Conservation (phyloP, 2,113 vertebrate genomes). For the Mastomys coucha region DNA sequence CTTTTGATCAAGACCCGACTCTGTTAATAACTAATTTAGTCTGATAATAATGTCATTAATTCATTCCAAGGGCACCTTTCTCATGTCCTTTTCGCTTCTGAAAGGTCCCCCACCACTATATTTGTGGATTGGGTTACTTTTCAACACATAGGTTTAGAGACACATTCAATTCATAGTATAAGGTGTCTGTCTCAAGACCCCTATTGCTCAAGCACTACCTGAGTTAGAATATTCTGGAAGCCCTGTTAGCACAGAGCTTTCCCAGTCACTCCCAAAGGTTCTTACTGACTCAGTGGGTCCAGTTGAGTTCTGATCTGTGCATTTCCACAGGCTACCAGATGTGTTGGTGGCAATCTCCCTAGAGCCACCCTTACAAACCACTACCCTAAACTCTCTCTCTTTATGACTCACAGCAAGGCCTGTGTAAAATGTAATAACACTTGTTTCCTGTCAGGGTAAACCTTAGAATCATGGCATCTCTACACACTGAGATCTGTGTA, state of each 20-base stretch:
- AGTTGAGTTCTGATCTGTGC: not conserved
- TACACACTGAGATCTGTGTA: not conserved
- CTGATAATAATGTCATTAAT: not conserved
- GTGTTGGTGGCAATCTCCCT: no score
- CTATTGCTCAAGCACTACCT: not conserved
- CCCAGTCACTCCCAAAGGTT: not conserved
- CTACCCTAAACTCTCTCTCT: not conserved
- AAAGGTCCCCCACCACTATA: no score
- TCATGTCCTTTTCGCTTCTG: not conserved
- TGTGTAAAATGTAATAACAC: no score
- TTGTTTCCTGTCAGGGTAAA: not conserved
- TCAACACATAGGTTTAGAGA: no score
- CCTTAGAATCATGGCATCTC: not conserved
- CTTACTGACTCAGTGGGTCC: not conserved
- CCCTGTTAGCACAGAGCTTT: not conserved
- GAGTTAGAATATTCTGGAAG: not conserved
- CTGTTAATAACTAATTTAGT: not conserved
- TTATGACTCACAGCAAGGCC: not conserved
- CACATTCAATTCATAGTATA: not conserved
- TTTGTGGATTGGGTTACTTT: not conserved
- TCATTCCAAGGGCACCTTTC: not conserved
- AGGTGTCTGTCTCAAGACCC: not conserved
- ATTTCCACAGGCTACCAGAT: not conserved
- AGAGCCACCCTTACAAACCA: no score
- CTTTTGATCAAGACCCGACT: not conserved